Evolutionary conservation across 2,888 invertebrate genomes (phyloP), one percentile per base, ranked within the genome.

Genomic region (Punctoribates punctum): DNA sequence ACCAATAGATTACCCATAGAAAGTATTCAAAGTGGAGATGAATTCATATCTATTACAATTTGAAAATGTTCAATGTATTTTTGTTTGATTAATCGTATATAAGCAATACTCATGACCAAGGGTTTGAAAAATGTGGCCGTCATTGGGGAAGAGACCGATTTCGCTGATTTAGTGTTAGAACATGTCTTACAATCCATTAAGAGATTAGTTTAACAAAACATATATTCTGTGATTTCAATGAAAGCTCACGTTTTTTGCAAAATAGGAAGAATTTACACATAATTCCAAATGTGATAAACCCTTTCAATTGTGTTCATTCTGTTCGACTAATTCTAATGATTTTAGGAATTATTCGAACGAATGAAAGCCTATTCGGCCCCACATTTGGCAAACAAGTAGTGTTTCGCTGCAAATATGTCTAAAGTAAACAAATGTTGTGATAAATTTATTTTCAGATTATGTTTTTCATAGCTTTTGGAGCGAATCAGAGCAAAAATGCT

Each of bases 141-240:
- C 23, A 54, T 13, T 23, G 54, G 11, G 11, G 8, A 42, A 42
- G 42, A 9, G 42, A 34, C 8, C 54, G 8, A 9, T n/a, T 20
- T 20, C n/a, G 8, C 6, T 54, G 54, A 54, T 54, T 54, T 54
- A 54, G 20, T 54, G n/a, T 54, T n/a, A 20, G 54, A 20, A 54
- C 54, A 20, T 54, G 54, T 20, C 13, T 62, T 62, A 15, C 62
- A 62, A 62, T 62, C 62, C 62, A 62, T 62, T 62, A 62, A 15
- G 15, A 23, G 62, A 62, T 62, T 62, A 62, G 29, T 17, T 62
- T 62, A 62, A 11, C 25, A 5, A 62, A 62, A 25, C 62, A 62
- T 62, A 42, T 42, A 42, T 42, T 42, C 42, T 42, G 42, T 13
- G 42, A 42, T 42, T 11, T 42, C 42, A 42, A 42, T 42, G 42